These are phyloP conservation scores for Melanchra persicariae DNA, from an alignment of 2,888 invertebrate species.

Conservation along the genomic window DNA sequence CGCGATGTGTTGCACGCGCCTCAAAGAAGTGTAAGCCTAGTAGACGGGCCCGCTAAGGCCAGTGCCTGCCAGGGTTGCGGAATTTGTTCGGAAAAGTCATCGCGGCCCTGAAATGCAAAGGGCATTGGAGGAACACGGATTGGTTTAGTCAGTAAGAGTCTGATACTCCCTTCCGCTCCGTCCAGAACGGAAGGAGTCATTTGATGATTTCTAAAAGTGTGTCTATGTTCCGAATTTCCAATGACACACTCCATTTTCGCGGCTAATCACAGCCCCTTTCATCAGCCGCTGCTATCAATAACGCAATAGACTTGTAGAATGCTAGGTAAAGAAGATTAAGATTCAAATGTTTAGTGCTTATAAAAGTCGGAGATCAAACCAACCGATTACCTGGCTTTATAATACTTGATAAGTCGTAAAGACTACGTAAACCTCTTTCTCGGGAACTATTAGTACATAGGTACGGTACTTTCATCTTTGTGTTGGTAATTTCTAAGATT, in stretches of 20 bases:
- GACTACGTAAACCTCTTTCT: conserved; percentile 18
- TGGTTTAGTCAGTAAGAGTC: too few species aligned
- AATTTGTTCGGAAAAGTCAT: too few species aligned
- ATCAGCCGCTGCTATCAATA: conserved; percentile 1
- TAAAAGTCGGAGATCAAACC: conserved; percentile 37
- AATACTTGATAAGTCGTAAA: conserved; percentile 27
- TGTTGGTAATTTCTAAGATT: neutral
- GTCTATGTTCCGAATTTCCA: neutral
- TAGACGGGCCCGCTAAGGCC: too few species aligned
- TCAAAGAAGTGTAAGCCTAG: too few species aligned
- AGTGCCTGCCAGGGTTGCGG: too few species aligned
- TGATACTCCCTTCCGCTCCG: too few species aligned
- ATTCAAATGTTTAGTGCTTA: conserved; percentile 15
- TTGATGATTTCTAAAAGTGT: too few species aligned
- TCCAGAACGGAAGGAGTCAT: too few species aligned
- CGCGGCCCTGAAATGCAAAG: too few species aligned
- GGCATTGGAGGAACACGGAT: too few species aligned
- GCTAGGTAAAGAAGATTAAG: conserved; percentile 4
- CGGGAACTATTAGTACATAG: neutral
- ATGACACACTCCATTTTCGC: neutral
- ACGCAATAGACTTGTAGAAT: neutral
- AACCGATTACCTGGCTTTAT: conserved; percentile 20
- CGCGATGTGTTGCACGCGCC: too few species aligned
- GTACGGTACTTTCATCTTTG: conserved; percentile 10
- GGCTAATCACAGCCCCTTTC: neutral